Evolutionary conservation across 2,888 invertebrate genomes (phyloP), one percentile per base, ranked within the genome.

Genomic region (Deilephila elpenor): DNA sequence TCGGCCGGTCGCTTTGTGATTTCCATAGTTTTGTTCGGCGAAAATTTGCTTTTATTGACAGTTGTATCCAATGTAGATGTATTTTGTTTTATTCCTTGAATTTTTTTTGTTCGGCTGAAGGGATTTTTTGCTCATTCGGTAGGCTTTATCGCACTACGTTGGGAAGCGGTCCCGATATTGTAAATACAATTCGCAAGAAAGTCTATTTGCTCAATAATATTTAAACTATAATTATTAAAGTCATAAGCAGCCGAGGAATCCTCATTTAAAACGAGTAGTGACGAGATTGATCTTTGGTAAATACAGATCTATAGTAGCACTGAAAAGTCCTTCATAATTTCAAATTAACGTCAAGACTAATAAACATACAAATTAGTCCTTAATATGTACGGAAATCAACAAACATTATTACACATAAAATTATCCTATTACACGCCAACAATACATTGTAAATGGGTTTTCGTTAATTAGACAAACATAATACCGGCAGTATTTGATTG

Each of bases 1-100:
- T 44, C 44, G 44, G 62, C 62, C 62, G 34, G 34, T 8, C 44
- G 71, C 44, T 64, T 64, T 74, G 71, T 74, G 71, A 62, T 62
- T 62, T 64, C 37, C 44, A 64, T 64, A 64, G 44, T 14, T 64
- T 64, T 64, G 37, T 64, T 64, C 20, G 20, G 20, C 2, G 60
- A 29, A 17, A 17, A 29, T 29, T 60, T 60, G 56, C 56, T n/a
- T 56, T 56, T 56, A n/a, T 56, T 56, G 56, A 56, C 56, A 56
- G 56, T 56, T 56, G 56, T 56, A 56, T 56, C 56, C 19, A 56
- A 56, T 56, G n/a, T 56, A n/a, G 56, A 56, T n/a, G 56, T 56
- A 19, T 17, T 17, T 56, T 44, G 44, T 44, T 44, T 56, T 56
- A n/a, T 56, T n/a, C 6, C 56, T n/a, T n/a, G n/a, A 56, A n/a